phyloP scores from a whole-genome alignment of 2,888 invertebrate species.

The Neria commutata region DNA sequence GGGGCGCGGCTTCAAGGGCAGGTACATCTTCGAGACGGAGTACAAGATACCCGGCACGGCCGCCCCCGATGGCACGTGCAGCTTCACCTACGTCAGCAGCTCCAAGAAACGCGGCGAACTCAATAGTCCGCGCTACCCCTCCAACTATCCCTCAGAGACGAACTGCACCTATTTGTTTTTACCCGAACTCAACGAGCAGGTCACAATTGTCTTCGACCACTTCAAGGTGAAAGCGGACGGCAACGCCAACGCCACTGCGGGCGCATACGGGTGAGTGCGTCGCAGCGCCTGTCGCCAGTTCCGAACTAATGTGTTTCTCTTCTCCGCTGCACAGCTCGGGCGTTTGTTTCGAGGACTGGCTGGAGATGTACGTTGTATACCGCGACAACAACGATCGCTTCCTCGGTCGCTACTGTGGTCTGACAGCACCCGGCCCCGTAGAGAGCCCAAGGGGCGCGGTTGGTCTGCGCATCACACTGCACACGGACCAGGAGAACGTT shows the following conservation, averaged over 20 bases:
- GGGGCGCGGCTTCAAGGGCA: constrained; percentile 84
- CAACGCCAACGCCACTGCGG: constrained; percentile 76
- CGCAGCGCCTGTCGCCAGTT: neutral
- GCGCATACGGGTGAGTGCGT: constrained; percentile 72
- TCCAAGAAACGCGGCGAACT: constrained; percentile 89
- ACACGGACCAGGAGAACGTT: constrained; percentile 85
- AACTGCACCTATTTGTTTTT: constrained; percentile 93
- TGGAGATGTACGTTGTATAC: constrained; percentile 91
- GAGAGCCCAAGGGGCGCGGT: constrained; percentile 89
- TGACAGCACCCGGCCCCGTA: constrained; percentile 91
- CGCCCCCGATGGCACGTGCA: constrained; percentile 88
- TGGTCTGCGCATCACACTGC: constrained; percentile 86
- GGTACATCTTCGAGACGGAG: constrained; percentile 70
- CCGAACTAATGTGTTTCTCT: neutral
- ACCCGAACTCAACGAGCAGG: constrained; percentile 86
- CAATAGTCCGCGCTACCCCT: constrained; percentile 95
- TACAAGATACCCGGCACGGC: constrained; percentile 94
- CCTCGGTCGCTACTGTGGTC: constrained; percentile 90
- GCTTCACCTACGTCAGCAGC: constrained; percentile 87
- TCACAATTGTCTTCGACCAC: constrained; percentile 88
- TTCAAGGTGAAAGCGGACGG: constrained; percentile 84
- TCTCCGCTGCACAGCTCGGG: constrained; percentile 66
- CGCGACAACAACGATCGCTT: constrained; percentile 81
- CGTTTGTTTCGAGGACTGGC: constrained; percentile 90
- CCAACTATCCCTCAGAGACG: constrained; percentile 93